Conservation (phyloP, 2,888 invertebrate species). For the Heteromurus nitidus region DNA sequence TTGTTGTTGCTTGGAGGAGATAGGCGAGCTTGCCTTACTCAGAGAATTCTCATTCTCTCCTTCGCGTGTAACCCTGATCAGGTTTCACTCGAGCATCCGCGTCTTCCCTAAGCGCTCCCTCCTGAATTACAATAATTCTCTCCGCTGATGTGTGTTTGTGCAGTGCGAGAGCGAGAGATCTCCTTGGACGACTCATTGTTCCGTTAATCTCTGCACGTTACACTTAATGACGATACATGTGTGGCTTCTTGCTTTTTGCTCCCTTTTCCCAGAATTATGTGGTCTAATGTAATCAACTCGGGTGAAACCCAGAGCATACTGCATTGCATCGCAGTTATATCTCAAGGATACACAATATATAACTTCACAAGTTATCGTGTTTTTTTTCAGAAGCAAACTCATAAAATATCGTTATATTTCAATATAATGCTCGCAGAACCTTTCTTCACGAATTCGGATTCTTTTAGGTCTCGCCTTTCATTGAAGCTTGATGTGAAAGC, state of each 20-base stretch:
- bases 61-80: no score
- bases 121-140: conserved; percentile 45
- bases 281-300: conserved; percentile 13
- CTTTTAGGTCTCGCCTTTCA: neutral
- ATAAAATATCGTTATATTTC: no score
- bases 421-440: no score
- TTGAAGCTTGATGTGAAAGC: conserved; percentile 6
- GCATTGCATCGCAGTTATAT: no score
- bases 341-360: no score
- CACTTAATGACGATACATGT: conserved; percentile 13
- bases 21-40: neutral
- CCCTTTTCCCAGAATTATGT: neutral
- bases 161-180: neutral
- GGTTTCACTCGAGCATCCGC: neutral
- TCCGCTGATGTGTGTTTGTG: conserved; percentile 24
- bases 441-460: neutral
- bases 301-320: no score
- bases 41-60: conserved; percentile 3
- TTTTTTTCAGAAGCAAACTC: no score
- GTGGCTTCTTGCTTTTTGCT: conserved; percentile 1
- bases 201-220: conserved; percentile 32
- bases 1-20: neutral
- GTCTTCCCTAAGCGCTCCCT: conserved; percentile 25
- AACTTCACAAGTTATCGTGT: no score
- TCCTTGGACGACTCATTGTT: neutral